phyloP scores from a whole-genome alignment of 2,797 vertebrate genomes.

The Sebastes vulpes region DNA sequence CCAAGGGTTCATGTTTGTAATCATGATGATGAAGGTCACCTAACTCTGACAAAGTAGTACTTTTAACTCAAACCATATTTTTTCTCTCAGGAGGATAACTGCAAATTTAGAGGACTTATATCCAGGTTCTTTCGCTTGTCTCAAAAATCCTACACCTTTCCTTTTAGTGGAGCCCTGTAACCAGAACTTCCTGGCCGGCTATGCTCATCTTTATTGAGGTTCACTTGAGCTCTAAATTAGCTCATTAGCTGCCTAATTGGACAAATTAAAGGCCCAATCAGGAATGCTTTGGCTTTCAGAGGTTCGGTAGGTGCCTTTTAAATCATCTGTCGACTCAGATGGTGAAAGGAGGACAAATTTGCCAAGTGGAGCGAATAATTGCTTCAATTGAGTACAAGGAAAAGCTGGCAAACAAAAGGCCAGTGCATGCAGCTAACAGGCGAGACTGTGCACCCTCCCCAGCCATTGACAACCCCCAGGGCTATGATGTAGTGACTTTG shows the following conservation, averaged over 20 bases:
- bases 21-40: not conserved
- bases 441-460: slow-evolving; percentile 23
- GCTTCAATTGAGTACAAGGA: slow-evolving; percentile 74
- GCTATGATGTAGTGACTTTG: slow-evolving; percentile 26
- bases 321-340: slow-evolving; percentile 78
- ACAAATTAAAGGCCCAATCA: slow-evolving; percentile 81
- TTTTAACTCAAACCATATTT: not conserved
- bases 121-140: not conserved
- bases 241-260: slow-evolving; percentile 86
- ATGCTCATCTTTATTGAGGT: slow-evolving; percentile 72
- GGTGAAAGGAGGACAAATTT: slow-evolving; percentile 82
- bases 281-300: slow-evolving; percentile 75
- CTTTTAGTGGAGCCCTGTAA: slow-evolving; percentile 29
- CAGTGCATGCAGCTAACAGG: slow-evolving; percentile 48
- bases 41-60: not conserved
- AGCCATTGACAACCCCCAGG: slow-evolving; percentile 19
- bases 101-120: not conserved
- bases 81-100: not conserved
- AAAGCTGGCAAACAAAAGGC: slow-evolving; percentile 77
- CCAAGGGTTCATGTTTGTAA: not conserved
- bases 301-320: slow-evolving; percentile 82
- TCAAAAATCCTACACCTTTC: slow-evolving; percentile 27
- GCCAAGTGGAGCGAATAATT: slow-evolving; percentile 85
- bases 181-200: slow-evolving; percentile 41
- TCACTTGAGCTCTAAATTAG: slow-evolving; percentile 85